Evolutionary conservation across 2,888 invertebrate genomes (phyloP), one percentile per base, ranked within the genome.

Genomic region (Synergus umbraculus): DNA sequence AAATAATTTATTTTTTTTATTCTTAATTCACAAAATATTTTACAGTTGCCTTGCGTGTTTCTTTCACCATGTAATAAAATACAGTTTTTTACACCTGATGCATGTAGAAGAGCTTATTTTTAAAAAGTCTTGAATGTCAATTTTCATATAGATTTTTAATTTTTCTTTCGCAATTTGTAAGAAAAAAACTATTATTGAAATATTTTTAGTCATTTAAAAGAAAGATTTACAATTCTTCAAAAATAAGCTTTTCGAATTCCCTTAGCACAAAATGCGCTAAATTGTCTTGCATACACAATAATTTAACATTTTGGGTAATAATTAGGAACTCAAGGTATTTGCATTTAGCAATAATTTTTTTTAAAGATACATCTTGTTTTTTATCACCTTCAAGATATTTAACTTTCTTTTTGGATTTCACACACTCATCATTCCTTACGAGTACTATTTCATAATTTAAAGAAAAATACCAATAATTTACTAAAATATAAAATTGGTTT

Each of bases 11-110:
- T 87, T 37, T 37, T 67, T 3, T 58, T 58, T 54, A 22, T 60
- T 60, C 15, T 22, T 69, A 29, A 15, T 85, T 82, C 84, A 83
- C 77, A 83, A 86, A 82, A 86, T 87, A 87, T 84, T 84, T 84
- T 86, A 87, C 86, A 87, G 81, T 69, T 37, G 9, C 13, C 22
- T 54, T 46, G 7, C 13, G 15, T 69, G 4, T 22, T 54, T 54
- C 15, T 69, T 49, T 49, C 60, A 49, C 13, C 22, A 22, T 46
- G 46, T 67, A 67, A 22, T 49, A 69, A 54, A 49, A 69, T 69
- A 69, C 46, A 69, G 46, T 66, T 43, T 66, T 66, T 66, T 66
- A 41, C 41, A 66, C 43, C 7, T 43, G 66, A 43, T 41, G 43
- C n/a, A 43, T n/a, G n/a, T 43, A 9, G 41, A 66, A 41, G 18